phyloP scores from a whole-genome alignment of 2,797 vertebrate genomes.

The Macropus fuliginosus region DNA sequence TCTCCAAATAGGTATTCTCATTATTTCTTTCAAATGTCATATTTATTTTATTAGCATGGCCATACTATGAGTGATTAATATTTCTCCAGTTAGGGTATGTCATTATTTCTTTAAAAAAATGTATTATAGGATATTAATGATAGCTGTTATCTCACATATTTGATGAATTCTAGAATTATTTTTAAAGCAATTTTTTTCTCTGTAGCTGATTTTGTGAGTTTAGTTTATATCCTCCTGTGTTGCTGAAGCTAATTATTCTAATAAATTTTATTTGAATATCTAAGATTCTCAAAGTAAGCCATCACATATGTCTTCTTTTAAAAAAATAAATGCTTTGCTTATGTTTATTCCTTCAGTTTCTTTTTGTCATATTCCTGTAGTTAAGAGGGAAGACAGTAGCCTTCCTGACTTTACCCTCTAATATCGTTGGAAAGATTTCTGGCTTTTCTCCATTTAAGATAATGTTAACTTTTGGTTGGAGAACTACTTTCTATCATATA shows the following conservation, averaged over 20 bases:
- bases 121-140: neutral
- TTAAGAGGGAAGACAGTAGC: neutral
- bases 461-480: neutral
- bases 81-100: neutral
- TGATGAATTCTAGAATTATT: neutral
- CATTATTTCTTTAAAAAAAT: neutral
- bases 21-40: neutral
- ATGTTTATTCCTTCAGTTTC: neutral
- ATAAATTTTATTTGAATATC: neutral
- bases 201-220: neutral
- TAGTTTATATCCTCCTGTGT: neutral
- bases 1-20: neutral
- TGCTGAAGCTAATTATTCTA: neutral
- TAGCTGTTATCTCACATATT: neutral
- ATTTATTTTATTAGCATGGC: neutral
- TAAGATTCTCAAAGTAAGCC: neutral
- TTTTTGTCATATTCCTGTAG: neutral
- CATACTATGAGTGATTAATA: neutral
- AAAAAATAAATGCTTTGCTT: neutral
- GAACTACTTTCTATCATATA: neutral
- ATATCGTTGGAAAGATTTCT: neutral
- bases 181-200: neutral
- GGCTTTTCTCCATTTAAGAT: neutral
- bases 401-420: neutral
- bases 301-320: neutral